Conservation (phyloP, 2,888 invertebrate genomes). For the Hyposoter dolosus region DNA sequence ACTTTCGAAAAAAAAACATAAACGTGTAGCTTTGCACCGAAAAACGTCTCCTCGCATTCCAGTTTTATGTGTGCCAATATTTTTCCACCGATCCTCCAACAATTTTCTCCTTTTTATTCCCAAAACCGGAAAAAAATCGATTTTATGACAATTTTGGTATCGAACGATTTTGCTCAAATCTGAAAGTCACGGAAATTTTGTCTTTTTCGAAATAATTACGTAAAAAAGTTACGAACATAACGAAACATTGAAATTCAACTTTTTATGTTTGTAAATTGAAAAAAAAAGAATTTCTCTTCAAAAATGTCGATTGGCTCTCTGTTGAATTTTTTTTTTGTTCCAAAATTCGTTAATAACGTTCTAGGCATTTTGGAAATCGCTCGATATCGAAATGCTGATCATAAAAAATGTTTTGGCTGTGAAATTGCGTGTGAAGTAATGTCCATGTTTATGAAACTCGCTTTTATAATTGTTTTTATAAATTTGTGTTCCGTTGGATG, state of each 20-base stretch:
- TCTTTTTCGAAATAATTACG: neutral
- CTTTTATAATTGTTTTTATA: neutral
- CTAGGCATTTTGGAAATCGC: neutral
- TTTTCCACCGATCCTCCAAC: neutral
- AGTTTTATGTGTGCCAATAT: neutral
- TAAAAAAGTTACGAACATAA: neutral
- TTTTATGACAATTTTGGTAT: neutral
- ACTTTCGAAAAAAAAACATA: conserved; percentile 46
- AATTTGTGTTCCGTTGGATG: neutral
- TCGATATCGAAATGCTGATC: neutral
- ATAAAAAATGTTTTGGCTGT: neutral
- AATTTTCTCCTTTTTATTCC: neutral
- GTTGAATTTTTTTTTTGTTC: too few species aligned
- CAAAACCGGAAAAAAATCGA: neutral
- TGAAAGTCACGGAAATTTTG: neutral
- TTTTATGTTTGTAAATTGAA: neutral
- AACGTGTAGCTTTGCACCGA: neutral
- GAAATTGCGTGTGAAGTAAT: neutral
- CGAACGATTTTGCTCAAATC: neutral
- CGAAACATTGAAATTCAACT: neutral
- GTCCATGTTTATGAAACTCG: neutral
- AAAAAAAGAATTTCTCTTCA: neutral
- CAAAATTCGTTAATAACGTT: neutral
- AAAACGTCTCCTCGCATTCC: neutral
- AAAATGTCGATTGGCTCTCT: neutral